Conservation (phyloP, 2,888 invertebrate species). For the Drosophila borealis region DNA sequence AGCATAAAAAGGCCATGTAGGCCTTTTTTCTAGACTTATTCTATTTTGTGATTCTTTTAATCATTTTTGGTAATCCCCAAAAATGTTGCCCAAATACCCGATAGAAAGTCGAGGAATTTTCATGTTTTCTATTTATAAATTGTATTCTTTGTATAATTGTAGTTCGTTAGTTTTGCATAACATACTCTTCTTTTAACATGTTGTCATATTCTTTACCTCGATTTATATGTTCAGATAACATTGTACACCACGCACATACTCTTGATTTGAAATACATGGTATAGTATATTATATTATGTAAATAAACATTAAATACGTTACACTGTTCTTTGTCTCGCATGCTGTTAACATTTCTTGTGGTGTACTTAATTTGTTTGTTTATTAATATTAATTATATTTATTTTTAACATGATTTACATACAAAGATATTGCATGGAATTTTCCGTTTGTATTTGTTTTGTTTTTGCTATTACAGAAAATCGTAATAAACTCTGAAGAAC, state of each 20-base stretch:
- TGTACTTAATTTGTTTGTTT: slow-evolving; percentile 39
- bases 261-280: slow-evolving; percentile 42
- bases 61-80: neutral
- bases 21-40: neutral
- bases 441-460: slow-evolving; percentile 34
- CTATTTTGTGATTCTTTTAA: neutral
- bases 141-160: slow-evolving; percentile 78
- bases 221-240: slow-evolving; percentile 45
- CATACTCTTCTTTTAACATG: slow-evolving; percentile 57
- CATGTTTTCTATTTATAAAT: slow-evolving; percentile 73
- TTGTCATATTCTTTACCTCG: slow-evolving; percentile 45
- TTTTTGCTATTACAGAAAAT: slow-evolving; percentile 40
- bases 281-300: slow-evolving; percentile 52
- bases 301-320: slow-evolving; percentile 66
- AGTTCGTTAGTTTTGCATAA: slow-evolving; percentile 79
- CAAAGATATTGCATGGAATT: slow-evolving; percentile 50
- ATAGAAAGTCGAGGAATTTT: slow-evolving; percentile 12
- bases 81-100: neutral
- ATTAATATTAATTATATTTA: slow-evolving; percentile 27
- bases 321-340: slow-evolving; percentile 42
- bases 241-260: slow-evolving; percentile 62
- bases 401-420: slow-evolving; percentile 51
- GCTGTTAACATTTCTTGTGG: slow-evolving; percentile 48
- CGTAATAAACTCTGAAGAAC: slow-evolving; percentile 59
- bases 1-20: neutral